These are phyloP conservation scores for Morpho deidamia DNA, from an alignment of 2,888 invertebrate genomes.

Conservation along the genomic window DNA sequence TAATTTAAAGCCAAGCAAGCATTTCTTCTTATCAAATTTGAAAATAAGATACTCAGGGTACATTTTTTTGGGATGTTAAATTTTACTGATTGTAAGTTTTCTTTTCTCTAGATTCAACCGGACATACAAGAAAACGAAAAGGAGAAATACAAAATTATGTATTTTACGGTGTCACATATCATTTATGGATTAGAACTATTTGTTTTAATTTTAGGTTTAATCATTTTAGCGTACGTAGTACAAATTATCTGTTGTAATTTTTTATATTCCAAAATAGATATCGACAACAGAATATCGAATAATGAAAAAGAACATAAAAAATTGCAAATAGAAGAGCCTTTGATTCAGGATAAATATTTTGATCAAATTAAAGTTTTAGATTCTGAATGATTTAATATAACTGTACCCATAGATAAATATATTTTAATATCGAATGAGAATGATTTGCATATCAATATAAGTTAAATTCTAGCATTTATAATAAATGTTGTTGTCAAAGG, in stretches of 20 bases:
- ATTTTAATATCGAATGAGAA: background rate
- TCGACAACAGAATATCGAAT: background rate
- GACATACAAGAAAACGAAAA: conserved; percentile 36
- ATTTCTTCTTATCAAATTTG: no score
- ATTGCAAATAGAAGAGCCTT: background rate
- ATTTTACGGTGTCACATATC: conserved; percentile 36
- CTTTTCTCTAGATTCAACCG: conserved; percentile 45
- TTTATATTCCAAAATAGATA: conserved; percentile 17
- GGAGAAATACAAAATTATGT: conserved; percentile 35
- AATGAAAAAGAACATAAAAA: background rate
- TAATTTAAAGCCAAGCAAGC: no score
- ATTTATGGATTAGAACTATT: conserved; percentile 31
- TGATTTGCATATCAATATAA: background rate
- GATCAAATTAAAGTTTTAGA: background rate
- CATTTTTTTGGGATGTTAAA: background rate
- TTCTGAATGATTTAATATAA: background rate
- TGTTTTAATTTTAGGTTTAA: conserved; percentile 30
- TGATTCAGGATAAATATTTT: background rate
- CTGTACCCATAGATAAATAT: background rate
- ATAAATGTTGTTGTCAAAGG: no score
- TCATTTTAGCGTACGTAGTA: conserved; percentile 30
- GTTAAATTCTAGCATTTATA: background rate
- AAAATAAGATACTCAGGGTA: no score
- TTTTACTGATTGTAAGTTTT: background rate
- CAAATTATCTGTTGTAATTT: conserved; percentile 27